Evolutionary conservation across 2,888 invertebrate species (phyloP).

Genomic region (Scrobipalpa costella): DNA sequence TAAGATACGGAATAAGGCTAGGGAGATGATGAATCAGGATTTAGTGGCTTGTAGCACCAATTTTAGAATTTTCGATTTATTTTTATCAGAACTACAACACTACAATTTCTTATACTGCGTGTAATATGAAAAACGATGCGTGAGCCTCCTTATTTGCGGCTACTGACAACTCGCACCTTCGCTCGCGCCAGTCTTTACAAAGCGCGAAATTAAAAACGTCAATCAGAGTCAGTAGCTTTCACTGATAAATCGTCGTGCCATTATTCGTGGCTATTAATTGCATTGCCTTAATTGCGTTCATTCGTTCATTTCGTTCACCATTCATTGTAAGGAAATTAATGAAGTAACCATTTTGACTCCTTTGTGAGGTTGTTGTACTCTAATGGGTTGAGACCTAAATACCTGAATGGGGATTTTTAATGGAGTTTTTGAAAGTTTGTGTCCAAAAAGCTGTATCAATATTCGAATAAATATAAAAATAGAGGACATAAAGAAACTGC

Average conservation of each 20-base stretch:
- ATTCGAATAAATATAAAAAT: neutral
- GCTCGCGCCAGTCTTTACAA: conserved; percentile 23
- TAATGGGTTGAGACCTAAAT: conserved; percentile 44
- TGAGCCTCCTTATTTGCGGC: conserved; percentile 33
- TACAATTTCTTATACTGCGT: neutral
- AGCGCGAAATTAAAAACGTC: conserved; percentile 71
- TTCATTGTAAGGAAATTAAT: conserved; percentile 58
- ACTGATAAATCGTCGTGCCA: conserved; percentile 70
- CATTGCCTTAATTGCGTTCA: conserved; percentile 69
- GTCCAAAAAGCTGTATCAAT: neutral
- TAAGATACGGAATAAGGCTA: too few species aligned
- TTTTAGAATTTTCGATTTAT: too few species aligned
- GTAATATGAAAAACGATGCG: neutral
- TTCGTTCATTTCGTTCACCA: conserved; percentile 52
- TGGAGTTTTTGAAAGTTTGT: neutral
- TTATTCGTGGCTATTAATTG: conserved; percentile 73
- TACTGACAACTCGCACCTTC: conserved; percentile 50
- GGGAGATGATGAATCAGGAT: too few species aligned
- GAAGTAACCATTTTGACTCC: conserved; percentile 54
- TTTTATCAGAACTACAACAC: too few species aligned
- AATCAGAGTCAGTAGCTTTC: conserved; percentile 67
- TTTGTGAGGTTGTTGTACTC: conserved; percentile 38
- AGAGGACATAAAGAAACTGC: too few species aligned
- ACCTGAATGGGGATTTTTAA: conserved; percentile 34
- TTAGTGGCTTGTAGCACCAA: too few species aligned